phyloP scores from a whole-genome alignment of 2,797 vertebrate genomes.

The Hirundo rustica region DNA sequence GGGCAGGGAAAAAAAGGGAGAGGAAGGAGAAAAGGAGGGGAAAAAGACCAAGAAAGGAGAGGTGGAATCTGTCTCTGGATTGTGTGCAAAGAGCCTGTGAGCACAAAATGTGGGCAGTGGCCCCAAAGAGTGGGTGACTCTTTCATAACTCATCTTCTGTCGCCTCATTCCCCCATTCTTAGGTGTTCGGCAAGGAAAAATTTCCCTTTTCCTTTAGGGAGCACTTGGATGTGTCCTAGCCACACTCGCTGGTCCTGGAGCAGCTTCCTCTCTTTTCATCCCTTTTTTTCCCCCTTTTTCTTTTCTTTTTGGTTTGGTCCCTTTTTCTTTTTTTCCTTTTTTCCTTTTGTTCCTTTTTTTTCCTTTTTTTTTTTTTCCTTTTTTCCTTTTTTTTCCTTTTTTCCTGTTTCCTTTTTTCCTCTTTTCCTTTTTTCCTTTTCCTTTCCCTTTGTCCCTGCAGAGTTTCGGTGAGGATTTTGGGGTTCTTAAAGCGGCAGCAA shows the following conservation, averaged over 20 bases:
- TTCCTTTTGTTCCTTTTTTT: too few relatives aligned
- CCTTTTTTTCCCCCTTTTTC: accelerated
- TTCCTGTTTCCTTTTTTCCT: too few relatives aligned
- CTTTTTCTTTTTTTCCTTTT: too few relatives aligned
- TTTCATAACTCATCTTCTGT: background rate
- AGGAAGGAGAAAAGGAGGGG: background rate
- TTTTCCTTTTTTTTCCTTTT: too few relatives aligned
- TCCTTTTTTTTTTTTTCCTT: too few relatives aligned
- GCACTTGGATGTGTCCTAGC: background rate
- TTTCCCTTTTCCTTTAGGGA: background rate
- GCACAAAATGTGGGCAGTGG: background rate
- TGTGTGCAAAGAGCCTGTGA: background rate
- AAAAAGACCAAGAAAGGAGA: too few relatives aligned
- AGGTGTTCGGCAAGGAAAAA: background rate
- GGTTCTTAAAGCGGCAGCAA: background rate
- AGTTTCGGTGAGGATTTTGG: background rate
- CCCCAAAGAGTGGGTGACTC: background rate
- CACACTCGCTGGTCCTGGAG: background rate
- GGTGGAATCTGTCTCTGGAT: background rate
- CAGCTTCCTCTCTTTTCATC: background rate
- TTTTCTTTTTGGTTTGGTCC: background rate
- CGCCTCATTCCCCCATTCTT: background rate
- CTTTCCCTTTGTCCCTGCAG: background rate
- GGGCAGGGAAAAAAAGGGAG: background rate
- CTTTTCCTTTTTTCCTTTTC: too few relatives aligned